Evolutionary conservation across 1,140 invertebrate species (phyloP).

Genomic region (Diplogasteroides magnus): DNA sequence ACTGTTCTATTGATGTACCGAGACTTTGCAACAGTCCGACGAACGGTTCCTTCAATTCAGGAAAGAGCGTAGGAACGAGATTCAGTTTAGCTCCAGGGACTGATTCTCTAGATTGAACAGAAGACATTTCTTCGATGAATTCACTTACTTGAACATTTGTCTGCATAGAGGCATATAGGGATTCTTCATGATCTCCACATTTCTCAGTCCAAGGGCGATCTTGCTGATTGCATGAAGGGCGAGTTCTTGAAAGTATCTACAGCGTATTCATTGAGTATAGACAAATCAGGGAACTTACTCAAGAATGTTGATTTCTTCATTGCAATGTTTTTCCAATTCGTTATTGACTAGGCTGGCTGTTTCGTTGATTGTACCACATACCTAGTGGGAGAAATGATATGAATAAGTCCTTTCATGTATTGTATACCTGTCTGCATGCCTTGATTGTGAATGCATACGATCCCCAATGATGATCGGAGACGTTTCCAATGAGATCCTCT

Average conservation of each 20-base stretch:
- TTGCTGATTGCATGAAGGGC: conserved; percentile 14
- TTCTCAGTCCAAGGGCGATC: conserved; percentile 10
- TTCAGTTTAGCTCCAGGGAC: not conserved
- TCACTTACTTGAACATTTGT: not conserved
- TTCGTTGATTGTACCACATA: not conserved
- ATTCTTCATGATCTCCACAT: conserved; percentile 17
- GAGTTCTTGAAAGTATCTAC: not conserved
- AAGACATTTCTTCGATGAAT: not conserved
- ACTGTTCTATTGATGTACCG: not conserved
- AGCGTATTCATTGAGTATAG: not conserved
- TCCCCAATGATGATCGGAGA: not conserved
- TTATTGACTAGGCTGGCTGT: not conserved
- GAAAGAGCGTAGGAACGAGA: not conserved
- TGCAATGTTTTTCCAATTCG: not conserved
- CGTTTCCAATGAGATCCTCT: not conserved
- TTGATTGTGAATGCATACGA: not conserved
- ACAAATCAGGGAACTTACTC: not conserved
- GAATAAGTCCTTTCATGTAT: not conserved
- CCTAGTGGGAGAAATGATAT: not conserved
- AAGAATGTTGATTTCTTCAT: not conserved
- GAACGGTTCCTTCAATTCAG: not conserved
- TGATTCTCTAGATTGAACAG: not conserved
- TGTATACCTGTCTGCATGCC: not conserved
- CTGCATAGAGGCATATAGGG: not conserved
- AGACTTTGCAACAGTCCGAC: not conserved